A percentile compares a stretch with the other conserved stretches of the same genome.
Evolutionary conservation across 2,797 vertebrate genomes (phyloP).

Genomic region (Euthynnus affinis): DNA sequence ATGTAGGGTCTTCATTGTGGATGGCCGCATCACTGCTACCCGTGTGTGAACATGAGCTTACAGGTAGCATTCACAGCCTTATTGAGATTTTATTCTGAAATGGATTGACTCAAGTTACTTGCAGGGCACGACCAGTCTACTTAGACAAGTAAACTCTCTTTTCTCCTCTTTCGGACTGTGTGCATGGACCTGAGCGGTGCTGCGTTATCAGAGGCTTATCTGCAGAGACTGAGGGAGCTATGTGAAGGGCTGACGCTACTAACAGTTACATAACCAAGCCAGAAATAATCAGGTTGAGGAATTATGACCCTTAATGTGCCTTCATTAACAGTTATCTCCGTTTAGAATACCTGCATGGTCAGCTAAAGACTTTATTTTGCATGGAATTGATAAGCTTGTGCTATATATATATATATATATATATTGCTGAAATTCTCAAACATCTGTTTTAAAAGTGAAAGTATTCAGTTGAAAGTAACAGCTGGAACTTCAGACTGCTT

Average conservation of each 20-base stretch:
- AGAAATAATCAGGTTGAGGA: conserved; percentile 66
- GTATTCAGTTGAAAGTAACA: background rate
- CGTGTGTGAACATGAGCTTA: background rate
- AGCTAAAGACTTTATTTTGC: conserved; percentile 16
- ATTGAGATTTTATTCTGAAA: conserved; percentile 32
- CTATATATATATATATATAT: too few species aligned
- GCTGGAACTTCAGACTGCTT: background rate
- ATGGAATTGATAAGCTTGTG: background rate
- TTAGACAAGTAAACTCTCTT: conserved; percentile 56
- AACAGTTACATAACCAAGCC: conserved; percentile 70
- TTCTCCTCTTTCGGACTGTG: conserved; percentile 30
- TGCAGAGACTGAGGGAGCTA: conserved; percentile 51
- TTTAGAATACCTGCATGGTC: conserved; percentile 17
- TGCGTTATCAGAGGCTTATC: conserved; percentile 66
- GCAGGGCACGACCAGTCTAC: conserved; percentile 25
- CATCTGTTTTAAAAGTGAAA: conserved; percentile 3
- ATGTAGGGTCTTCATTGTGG: background rate
- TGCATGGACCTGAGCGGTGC: conserved; percentile 34
- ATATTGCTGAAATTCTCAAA: background rate
- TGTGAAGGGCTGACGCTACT: conserved; percentile 51
- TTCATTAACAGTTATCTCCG: conserved; percentile 58
- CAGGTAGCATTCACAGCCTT: background rate
- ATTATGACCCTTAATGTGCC: conserved; percentile 56
- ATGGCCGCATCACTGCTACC: background rate
- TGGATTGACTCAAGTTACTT: conserved; percentile 13